Base-by-base conservation (phyloP, 2,888 invertebrate genomes). In the Rutpela maculata region DNA sequence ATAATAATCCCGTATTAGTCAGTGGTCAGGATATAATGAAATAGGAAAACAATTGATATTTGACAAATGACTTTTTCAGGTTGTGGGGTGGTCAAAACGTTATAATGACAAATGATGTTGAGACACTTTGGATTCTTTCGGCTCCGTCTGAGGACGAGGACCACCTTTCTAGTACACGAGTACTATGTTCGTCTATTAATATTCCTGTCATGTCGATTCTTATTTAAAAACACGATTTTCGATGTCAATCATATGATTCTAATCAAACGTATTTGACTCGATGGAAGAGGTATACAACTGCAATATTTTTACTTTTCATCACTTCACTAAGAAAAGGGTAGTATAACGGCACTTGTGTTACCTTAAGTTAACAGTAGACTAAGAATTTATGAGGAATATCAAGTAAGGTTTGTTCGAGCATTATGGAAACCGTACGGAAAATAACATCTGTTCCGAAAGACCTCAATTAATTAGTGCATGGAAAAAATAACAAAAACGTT, bases 41-140 rank as follows among this genome's bases (percentile, higher is more conserved):
- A 77, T 81, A 85, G 81, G 85, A 81, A 88, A 87, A 89, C 88
- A 89, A 89, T 88, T 85, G 87, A 78, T 84, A 79, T 88, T 89
- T 89, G 89, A 89, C 89, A 89, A 89, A 89, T 89, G 89, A 88
- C 88, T 88, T 88, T 89, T 87, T 86, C 86, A 86, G 86, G 85
- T 88, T 88, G 87, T 88, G 86, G 88, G 88, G 88, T 89, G 88
- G 88, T 86, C 88, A 87, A 81, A 84, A 83, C 84, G 84, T 83
- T 83, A 84, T 83, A 86, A 88, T 90, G 90, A 90, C 89, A 90
- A 90, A 90, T 90, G 89, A 88, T 90, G 88, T 89, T 88, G 87
- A 86, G 89, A 89, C 89, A 89, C 82, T 82, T 82, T 80, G 84
- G 82, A 81, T 77, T 80, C 77, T 81, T 87, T 86, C 87, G 86